phyloP scores from a whole-genome alignment of 2,888 invertebrate genomes.

The Xestia rhomboidea region DNA sequence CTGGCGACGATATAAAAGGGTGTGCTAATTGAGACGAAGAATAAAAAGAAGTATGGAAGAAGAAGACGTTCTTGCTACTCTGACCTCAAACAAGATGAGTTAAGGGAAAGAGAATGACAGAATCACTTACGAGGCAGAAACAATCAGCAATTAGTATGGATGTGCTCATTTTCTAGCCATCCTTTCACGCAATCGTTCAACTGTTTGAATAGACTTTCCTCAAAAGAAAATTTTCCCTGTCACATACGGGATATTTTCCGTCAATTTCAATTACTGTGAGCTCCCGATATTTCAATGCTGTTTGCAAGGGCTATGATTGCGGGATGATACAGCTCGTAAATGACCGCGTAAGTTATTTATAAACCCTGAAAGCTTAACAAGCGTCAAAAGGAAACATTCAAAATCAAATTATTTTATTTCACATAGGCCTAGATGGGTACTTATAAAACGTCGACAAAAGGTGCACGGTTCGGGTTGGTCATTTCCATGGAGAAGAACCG shows the following conservation, averaged over 20 bases:
- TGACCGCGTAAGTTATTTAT: no score
- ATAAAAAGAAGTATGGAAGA: neutral
- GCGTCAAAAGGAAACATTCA: slow-evolving; percentile 4
- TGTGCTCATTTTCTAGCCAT: neutral
- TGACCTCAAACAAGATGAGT: neutral
- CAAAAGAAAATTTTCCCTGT: neutral
- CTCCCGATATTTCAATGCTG: no score
- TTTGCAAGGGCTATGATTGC: no score
- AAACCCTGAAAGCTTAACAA: neutral
- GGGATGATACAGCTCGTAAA: no score
- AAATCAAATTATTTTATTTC: no score
- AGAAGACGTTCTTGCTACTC: neutral
- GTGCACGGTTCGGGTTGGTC: no score
- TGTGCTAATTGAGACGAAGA: neutral
- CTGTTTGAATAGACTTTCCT: neutral
- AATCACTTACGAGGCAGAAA: neutral
- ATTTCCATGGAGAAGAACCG: no score
- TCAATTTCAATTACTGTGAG: no score
- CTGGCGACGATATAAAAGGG: neutral
- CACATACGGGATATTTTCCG: no score
- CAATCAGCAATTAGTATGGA: neutral
- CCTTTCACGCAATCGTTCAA: neutral
- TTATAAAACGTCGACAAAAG: no score
- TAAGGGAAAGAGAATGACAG: neutral
- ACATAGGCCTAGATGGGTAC: no score